phyloP scores from a whole-genome alignment of 1,140 invertebrate genomes.

The Lethrus apterus region DNA sequence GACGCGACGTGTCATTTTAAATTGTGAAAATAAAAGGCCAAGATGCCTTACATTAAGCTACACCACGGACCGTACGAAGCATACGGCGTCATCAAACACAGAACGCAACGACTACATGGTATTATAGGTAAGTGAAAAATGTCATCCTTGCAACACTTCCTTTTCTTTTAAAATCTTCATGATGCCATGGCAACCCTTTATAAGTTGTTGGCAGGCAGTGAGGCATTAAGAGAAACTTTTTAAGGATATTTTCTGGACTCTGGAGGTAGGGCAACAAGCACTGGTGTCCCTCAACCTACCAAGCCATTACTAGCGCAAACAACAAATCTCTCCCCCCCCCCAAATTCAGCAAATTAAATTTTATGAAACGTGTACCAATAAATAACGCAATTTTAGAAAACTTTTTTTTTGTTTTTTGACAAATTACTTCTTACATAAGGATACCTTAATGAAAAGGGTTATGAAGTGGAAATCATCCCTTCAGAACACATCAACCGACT shows the following conservation, averaged over 20 bases:
- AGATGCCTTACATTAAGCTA: slow-evolving; percentile 11
- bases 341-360: too few species aligned
- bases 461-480: slow-evolving; percentile 19
- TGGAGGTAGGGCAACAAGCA: too few species aligned
- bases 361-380: too few species aligned
- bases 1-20: too few species aligned
- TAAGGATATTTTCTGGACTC: too few species aligned
- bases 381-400: too few species aligned
- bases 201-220: neutral
- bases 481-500: slow-evolving; percentile 23
- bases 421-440: too few species aligned
- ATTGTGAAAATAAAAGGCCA: neutral
- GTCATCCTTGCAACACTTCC: neutral
- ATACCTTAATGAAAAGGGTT: slow-evolving; percentile 12
- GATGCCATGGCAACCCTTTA: neutral
- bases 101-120: slow-evolving; percentile 23
- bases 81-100: slow-evolving; percentile 23
- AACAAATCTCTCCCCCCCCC: too few species aligned
- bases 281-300: neutral
- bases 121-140: slow-evolving; percentile 17
- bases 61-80: slow-evolving; percentile 28
- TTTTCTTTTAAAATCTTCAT: neutral
- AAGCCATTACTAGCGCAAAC: neutral
- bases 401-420: too few species aligned
- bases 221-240: neutral